Percentiles rank a stretch among this genome's conserved stretches.
These are phyloP conservation scores for Ormia ochracea DNA, from an alignment of 2,888 invertebrate genomes.

Conservation along the genomic window DNA sequence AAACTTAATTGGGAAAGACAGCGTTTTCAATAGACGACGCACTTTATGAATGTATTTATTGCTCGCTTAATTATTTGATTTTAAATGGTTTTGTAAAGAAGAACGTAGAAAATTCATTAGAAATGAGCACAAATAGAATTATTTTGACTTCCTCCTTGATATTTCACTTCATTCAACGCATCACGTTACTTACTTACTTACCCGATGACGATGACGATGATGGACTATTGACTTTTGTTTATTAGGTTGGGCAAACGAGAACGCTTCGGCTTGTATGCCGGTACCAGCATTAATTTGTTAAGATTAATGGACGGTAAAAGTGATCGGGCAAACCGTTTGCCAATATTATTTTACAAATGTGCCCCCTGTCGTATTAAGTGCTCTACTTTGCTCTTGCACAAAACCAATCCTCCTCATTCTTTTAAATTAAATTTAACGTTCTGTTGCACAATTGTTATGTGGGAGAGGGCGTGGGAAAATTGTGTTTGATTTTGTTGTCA, in stretches of 20 bases:
- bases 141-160: slow-evolving; percentile 41
- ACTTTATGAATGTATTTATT: not conserved
- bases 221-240: slow-evolving; percentile 51
- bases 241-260: slow-evolving; percentile 32
- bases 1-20: slow-evolving; percentile 13
- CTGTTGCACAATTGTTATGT: slow-evolving; percentile 36
- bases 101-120: not conserved
- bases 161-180: not conserved
- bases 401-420: not conserved
- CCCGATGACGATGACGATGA: slow-evolving; percentile 1
- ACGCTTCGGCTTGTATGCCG: slow-evolving; percentile 44
- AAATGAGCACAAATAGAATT: slow-evolving; percentile 21
- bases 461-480: slow-evolving; percentile 56
- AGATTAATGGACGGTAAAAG: slow-evolving; percentile 56
- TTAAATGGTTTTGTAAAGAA: not conserved
- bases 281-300: slow-evolving; percentile 58
- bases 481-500: not conserved
- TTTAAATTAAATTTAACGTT: slow-evolving; percentile 16
- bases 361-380: slow-evolving; percentile 20
- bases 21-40: slow-evolving; percentile 1
- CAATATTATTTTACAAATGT: slow-evolving; percentile 43
- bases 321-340: slow-evolving; percentile 44
- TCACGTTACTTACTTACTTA: not conserved
- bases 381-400: slow-evolving; percentile 25
- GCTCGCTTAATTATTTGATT: slow-evolving; percentile 25